Evolutionary conservation across 37 sponge, comb jelly and placozoan genomes (phyloP).

Genomic region (Chondrosia reniformis): DNA sequence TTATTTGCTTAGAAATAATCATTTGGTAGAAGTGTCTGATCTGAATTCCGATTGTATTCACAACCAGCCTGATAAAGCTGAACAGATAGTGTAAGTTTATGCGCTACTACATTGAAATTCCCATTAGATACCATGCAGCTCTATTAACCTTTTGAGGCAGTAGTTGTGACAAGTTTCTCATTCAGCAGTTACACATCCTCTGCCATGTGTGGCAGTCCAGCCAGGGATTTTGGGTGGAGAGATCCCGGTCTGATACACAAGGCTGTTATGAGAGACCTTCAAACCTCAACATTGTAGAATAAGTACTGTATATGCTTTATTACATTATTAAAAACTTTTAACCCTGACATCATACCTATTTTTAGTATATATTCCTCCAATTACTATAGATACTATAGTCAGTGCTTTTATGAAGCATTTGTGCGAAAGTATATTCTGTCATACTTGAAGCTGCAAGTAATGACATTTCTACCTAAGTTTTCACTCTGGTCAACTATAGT

Average conservation of each 20-base stretch:
- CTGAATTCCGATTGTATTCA: slow-evolving; percentile 24
- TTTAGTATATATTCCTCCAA: no score
- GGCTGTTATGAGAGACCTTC: slow-evolving; percentile 40
- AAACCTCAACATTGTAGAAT: no score
- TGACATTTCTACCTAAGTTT: background rate
- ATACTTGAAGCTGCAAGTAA: background rate
- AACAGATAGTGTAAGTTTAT: background rate
- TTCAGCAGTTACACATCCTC: slow-evolving; percentile 55
- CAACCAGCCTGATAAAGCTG: background rate
- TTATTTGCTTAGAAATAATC: slow-evolving; percentile 13
- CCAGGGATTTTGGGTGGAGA: slow-evolving; percentile 61
- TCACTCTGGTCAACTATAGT: background rate
- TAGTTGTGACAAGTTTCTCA: background rate
- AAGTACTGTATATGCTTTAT: no score
- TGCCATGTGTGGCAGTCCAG: slow-evolving; percentile 77
- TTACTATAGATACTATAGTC: slow-evolving; percentile 6
- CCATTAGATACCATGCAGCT: background rate
- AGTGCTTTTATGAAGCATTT: slow-evolving; percentile 36
- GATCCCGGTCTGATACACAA: slow-evolving; percentile 56
- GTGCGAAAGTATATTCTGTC: background rate
- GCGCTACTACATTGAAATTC: background rate
- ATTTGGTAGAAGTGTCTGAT: slow-evolving; percentile 7
- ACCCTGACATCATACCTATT: no score
- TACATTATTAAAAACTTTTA: no score
- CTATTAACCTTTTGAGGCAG: no score